Evolutionary conservation across 2,888 invertebrate species (phyloP), one percentile per base, ranked within the genome.

Genomic region (Pammene fasciana): DNA sequence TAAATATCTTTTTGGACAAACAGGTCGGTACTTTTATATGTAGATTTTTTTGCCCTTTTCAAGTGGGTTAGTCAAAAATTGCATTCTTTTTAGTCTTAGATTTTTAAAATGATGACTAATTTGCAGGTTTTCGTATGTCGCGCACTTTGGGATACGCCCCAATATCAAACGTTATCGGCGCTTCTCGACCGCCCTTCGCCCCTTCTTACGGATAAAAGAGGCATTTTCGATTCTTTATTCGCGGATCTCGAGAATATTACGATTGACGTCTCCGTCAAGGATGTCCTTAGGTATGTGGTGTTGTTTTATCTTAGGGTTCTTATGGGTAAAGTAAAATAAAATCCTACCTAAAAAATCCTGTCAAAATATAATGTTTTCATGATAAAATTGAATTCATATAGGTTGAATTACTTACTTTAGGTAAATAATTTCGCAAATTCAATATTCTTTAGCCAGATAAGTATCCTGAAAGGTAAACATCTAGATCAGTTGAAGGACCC

Each of bases 111-210:
- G 10, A 48, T 48, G n/a, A 14, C 8, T 48, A 16, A 16, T 10
- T 13, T 13, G 5, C 73, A 93, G 93, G 84, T 94, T 68, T 94
- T 96, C 78, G 87, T 96, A 0, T 97, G 97, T 77, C 94, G 95
- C 67, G 95, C 96, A 0, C 88, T 97, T 50, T 95, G 95, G 89
- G 95, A 94, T 73, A 87, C 94, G 68, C 94, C 95, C 0, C 92
- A 95, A 72, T 96, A 95, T 79, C 88, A 89, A 41, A 93, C 94
- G 13, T 85, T 97, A 54, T 93, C 94, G 67, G 93, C 94, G 72
- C 89, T 96, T 38, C 87, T 97, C 71, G 96, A 97, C 78, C 89
- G 93, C 66, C 95, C 94, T 0, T 95, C 95, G 13, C 93, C 94
- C 65, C 86, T 95, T 0, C 75, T 91, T 6, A 41, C 73, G 0